A percentile compares a stretch with the other conserved stretches of the same genome.
Conservation (phyloP, 1,140 invertebrate genomes). For the Macrocentrus cingulum region DNA sequence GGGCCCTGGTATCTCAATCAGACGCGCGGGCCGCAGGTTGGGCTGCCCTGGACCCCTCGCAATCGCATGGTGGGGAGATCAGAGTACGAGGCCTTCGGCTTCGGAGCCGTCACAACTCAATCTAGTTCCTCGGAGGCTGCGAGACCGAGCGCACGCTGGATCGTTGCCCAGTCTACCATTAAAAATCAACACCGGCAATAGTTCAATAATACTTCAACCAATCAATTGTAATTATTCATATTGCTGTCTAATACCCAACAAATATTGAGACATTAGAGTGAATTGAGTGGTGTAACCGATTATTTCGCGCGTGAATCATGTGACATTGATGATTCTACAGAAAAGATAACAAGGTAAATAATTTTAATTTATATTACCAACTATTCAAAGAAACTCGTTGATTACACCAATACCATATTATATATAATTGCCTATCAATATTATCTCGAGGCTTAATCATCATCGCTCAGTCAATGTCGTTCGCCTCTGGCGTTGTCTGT, state of each 20-base stretch:
- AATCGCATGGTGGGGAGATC: conserved; percentile 35
- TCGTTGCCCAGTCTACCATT: too few species aligned
- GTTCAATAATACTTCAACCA: too few species aligned
- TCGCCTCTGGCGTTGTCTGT: background rate
- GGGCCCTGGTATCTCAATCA: conserved; percentile 57
- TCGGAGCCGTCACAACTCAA: conserved; percentile 56
- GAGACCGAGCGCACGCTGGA: conserved; percentile 22
- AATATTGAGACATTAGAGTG: background rate
- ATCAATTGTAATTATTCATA: too few species aligned
- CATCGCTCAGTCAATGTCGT: conserved; percentile 13
- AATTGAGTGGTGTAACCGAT: background rate
- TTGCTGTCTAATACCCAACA: too few species aligned
- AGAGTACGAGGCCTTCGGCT: conserved; percentile 40
- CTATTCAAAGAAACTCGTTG: too few species aligned
- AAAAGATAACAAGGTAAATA: background rate
- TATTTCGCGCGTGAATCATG: background rate
- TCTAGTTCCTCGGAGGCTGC: conserved; percentile 52
- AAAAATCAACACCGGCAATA: too few species aligned
- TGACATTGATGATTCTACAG: background rate
- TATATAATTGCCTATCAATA: too few species aligned
- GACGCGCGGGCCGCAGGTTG: conserved; percentile 41
- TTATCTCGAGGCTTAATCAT: background rate
- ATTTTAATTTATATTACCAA: too few species aligned
- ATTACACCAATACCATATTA: too few species aligned
- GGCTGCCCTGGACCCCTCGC: conserved; percentile 43